These are phyloP conservation scores for Triplophysa bombifrons DNA, from an alignment of 2,797 vertebrate species.

Conservation along the genomic window DNA sequence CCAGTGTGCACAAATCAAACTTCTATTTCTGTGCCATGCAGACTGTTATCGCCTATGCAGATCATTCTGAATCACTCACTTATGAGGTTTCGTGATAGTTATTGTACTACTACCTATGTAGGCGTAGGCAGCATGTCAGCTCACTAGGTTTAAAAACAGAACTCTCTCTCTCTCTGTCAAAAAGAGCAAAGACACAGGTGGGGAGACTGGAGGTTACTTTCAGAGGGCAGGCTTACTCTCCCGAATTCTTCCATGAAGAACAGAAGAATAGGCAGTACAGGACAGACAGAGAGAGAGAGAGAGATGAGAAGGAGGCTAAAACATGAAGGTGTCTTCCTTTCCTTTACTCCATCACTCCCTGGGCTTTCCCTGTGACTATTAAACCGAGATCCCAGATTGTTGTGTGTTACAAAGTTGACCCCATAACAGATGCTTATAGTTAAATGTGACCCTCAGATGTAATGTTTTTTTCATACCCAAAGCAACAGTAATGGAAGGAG, in stretches of 20 bases:
- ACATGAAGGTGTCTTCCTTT: not conserved
- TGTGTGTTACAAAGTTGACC: not conserved
- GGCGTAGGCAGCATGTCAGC: not conserved
- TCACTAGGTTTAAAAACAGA: slow-evolving; percentile 14
- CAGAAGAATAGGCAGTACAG: not conserved
- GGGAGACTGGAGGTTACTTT: slow-evolving; percentile 2
- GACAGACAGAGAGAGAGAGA: not conserved
- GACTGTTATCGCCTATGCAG: too few relatives aligned
- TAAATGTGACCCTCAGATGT: not conserved
- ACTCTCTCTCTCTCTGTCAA: slow-evolving; percentile 13
- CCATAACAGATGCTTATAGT: not conserved
- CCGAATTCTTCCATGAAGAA: not conserved
- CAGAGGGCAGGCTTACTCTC: not conserved
- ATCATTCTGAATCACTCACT: not conserved
- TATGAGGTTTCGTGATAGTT: not conserved
- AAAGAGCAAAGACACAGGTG: not conserved
- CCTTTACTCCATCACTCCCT: slow-evolving; percentile 10
- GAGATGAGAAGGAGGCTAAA: not conserved
- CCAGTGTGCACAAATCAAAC: too few relatives aligned
- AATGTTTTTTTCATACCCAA: too few relatives aligned
- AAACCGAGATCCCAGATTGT: not conserved
- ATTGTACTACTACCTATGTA: not conserved
- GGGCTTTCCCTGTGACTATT: not conserved
- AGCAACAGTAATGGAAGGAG: too few relatives aligned
- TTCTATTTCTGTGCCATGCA: too few relatives aligned